Conservation (phyloP, 2,113 vertebrate species). For the Malurus melanocephalus region DNA sequence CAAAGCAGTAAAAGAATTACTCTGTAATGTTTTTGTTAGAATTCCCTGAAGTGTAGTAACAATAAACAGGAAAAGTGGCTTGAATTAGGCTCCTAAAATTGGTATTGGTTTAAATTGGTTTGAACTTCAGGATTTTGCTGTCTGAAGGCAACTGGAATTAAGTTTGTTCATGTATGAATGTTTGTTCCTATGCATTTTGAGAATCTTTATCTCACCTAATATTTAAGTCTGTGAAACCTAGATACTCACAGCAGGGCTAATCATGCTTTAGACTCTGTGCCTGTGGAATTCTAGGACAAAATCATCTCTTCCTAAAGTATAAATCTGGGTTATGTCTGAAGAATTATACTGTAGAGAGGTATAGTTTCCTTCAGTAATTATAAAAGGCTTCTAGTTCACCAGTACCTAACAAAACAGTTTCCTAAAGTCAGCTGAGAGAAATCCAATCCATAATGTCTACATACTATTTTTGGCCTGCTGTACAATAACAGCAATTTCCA, state of each 20-base stretch:
- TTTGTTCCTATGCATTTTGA: background rate
- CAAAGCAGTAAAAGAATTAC: background rate
- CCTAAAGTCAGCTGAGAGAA: background rate
- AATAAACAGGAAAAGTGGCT: background rate
- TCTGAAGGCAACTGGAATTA: background rate
- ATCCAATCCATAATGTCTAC: background rate
- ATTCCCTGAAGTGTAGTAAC: background rate
- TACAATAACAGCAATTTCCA: background rate
- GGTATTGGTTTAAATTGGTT: background rate
- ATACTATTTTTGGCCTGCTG: background rate
- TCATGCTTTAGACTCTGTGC: background rate
- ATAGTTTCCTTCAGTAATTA: background rate
- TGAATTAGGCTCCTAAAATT: background rate
- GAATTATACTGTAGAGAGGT: background rate
- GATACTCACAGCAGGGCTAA: background rate
- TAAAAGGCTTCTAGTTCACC: background rate
- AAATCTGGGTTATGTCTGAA: background rate
- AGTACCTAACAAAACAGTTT: background rate
- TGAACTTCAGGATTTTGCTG: background rate
- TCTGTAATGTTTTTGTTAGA: background rate
- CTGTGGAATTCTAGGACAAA: background rate
- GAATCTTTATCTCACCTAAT: background rate
- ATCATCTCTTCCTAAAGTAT: background rate
- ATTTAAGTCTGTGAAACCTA: background rate
- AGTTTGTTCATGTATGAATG: background rate